These are phyloP conservation scores for Benitochromis conjunctus DNA, from an alignment of 2,113 vertebrate genomes.

Conservation along the genomic window DNA sequence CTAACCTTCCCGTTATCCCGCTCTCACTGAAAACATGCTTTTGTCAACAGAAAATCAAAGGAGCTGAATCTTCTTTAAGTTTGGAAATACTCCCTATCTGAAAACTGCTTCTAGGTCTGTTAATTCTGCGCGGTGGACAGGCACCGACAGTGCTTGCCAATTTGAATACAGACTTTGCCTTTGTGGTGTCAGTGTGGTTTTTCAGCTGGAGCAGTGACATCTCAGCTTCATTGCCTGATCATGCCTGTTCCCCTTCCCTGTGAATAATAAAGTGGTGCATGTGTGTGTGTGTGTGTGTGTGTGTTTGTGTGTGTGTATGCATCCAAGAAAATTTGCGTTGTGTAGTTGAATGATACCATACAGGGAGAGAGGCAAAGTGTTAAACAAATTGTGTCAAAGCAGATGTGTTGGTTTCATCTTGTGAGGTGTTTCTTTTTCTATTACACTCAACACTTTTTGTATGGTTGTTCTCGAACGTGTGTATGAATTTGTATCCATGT, in stretches of 20 bases:
- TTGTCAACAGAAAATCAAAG: slow-evolving; percentile 17
- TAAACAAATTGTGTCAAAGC: slow-evolving; percentile 4
- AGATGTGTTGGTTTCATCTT: background rate
- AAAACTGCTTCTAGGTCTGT: background rate
- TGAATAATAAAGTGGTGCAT: background rate
- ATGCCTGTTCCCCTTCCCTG: background rate
- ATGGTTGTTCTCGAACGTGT: background rate
- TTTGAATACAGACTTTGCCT: slow-evolving; percentile 34
- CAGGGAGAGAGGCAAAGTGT: background rate
- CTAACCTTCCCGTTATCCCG: slow-evolving; percentile 1
- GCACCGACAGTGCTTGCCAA: slow-evolving; percentile 9
- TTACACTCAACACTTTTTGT: background rate
- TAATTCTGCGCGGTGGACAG: background rate
- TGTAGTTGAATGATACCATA: background rate
- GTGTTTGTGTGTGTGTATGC: background rate
- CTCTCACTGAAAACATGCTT: slow-evolving; percentile 15
- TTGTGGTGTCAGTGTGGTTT: slow-evolving; percentile 30
- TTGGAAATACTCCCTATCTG: slow-evolving; percentile 1
- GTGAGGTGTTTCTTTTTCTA: background rate
- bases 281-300: background rate
- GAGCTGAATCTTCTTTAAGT: background rate
- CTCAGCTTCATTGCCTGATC: background rate
- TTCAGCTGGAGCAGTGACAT: slow-evolving; percentile 15
- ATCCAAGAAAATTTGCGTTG: background rate
- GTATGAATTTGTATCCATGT: background rate